Evolutionary conservation across 2,113 vertebrate genomes (phyloP).

Genomic region (Sphaerodactylus townsendi): DNA sequence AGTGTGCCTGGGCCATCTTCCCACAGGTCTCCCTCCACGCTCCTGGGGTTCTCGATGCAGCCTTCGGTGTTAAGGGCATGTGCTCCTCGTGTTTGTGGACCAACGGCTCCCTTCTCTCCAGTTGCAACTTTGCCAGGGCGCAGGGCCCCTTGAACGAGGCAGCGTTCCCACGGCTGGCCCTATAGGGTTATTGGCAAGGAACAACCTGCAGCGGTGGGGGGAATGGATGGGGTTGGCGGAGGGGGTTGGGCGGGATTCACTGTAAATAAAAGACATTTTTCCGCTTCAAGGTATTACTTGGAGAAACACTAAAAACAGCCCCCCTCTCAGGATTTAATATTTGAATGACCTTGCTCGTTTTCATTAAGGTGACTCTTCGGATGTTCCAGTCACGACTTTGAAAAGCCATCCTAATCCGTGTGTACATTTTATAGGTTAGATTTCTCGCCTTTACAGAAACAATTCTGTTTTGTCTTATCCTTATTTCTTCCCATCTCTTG

Average conservation of each 20-base stretch:
- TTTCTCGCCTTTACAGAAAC: background rate
- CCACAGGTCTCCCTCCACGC: background rate
- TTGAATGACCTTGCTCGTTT: conserved; percentile 47
- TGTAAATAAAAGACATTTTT: conserved; percentile 21
- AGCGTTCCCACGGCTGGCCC: background rate
- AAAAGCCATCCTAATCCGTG: conserved; percentile 22
- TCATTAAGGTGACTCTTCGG: conserved; percentile 23
- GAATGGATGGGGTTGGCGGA: background rate
- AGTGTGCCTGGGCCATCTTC: conserved; percentile 19
- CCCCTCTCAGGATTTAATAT: conserved; percentile 7
- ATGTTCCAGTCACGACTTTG: background rate
- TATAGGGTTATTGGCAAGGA: background rate
- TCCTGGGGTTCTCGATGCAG: background rate
- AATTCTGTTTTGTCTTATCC: background rate
- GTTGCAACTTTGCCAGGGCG: conserved; percentile 1
- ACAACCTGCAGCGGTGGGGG: background rate
- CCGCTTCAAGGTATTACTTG: conserved; percentile 30
- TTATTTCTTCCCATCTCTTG: background rate
- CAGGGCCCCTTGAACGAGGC: background rate
- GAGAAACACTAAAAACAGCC: conserved; percentile 27
- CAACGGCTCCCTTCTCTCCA: conserved; percentile 14
- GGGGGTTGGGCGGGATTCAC: background rate
- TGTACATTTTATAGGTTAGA: background rate
- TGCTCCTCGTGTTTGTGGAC: conserved; percentile 14
- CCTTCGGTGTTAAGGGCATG: background rate